Base-by-base conservation (phyloP, 2,797 vertebrate species). In the Coendou prehensilis region DNA sequence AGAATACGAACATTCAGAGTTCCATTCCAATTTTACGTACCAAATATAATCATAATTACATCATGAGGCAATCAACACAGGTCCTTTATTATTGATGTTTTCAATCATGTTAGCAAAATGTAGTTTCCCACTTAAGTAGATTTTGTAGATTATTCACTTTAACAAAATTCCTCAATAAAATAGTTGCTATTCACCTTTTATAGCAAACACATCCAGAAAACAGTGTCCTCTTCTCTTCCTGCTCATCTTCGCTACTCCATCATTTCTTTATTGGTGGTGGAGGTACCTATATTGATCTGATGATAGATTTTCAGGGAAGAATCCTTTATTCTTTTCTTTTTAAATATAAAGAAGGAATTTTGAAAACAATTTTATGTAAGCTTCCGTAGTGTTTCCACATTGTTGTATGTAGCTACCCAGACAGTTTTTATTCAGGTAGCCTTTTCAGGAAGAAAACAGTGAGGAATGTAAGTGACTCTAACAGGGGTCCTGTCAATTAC, bases 341-440 rank as follows among this genome's bases (percentile, higher is more conserved):
- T 26, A 87, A 83, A 57, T n/a, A 82, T 79, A 71, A 88, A 81
- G 6, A 69, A 9, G 11, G 83, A 28, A 41, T 6, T 91, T 95
- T 78, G 57, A 76, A 80, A 95, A 86, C 92, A 73, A 83, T 69
- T 89, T 90, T 85, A 75, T 56, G 23, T 86, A 30, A 91, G 33
- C 37, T 67, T n/a, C 15, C 22, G 57, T 33, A 87, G 20, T 50
- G 14, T 89, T 82, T 81, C 20, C n/a, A 6, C 50, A 45, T 83
- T 5, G 33, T n/a, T 85, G 8, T 47, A 79, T 59, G 47, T 47
- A 92, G 26, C 83, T 81, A 87, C 78, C 26, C 18, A 56, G 7
- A 30, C 0, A 86, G 18, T 73, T 47, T 57, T 79, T 15, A 41
- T 14, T 64, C 13, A 79, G 15, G n/a, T 85, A 15, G 1, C 61